Percentiles rank a stretch among this genome's conserved stretches.
Conservation (phyloP, 2,797 vertebrate genomes). For the Echiichthys vipera region DNA sequence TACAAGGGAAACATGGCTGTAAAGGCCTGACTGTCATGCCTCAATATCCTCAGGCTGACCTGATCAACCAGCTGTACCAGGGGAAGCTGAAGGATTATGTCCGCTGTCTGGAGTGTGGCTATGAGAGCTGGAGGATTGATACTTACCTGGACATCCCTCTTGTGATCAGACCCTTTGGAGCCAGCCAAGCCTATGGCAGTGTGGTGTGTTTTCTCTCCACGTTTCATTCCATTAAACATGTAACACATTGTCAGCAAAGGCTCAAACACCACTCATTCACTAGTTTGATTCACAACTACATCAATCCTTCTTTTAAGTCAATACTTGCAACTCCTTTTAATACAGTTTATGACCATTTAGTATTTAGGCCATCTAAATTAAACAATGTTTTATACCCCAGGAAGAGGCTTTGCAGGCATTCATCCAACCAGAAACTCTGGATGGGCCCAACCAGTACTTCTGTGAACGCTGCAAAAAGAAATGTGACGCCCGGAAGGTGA, state of each 20-base stretch:
- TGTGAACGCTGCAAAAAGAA: slow-evolving; percentile 99
- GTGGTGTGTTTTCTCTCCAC: slow-evolving; percentile 89
- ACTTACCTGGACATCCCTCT: slow-evolving; percentile 98
- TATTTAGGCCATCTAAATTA: slow-evolving; percentile 10
- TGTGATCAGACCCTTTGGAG: slow-evolving; percentile 98
- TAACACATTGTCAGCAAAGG: slow-evolving; percentile 1
- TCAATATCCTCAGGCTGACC: slow-evolving; percentile 90
- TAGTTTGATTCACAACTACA: slow-evolving; percentile 3
- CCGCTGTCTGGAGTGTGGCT: slow-evolving; percentile 96
- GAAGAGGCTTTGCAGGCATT: slow-evolving; percentile 99
- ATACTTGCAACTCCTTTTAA: not conserved
- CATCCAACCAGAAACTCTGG: slow-evolving; percentile 97
- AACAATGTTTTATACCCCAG: slow-evolving; percentile 73
- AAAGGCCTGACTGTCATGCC: slow-evolving; percentile 47
- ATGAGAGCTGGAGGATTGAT: slow-evolving; percentile 98
- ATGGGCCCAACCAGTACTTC: slow-evolving; percentile 98
- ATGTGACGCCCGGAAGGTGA: slow-evolving; percentile 98
- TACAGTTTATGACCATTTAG: not conserved
- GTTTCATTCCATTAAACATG: slow-evolving; percentile 25
- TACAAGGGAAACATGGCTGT: slow-evolving; percentile 15
- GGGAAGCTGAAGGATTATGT: slow-evolving; percentile 99
- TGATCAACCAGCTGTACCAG: slow-evolving; percentile 99
- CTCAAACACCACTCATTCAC: not conserved
- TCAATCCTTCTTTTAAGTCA: not conserved
- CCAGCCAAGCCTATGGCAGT: slow-evolving; percentile 96